Percentiles rank a stretch among this genome's conserved stretches.
phyloP scores from a whole-genome alignment of 1,140 invertebrate species.

The Aphelenchoides avenae region DNA sequence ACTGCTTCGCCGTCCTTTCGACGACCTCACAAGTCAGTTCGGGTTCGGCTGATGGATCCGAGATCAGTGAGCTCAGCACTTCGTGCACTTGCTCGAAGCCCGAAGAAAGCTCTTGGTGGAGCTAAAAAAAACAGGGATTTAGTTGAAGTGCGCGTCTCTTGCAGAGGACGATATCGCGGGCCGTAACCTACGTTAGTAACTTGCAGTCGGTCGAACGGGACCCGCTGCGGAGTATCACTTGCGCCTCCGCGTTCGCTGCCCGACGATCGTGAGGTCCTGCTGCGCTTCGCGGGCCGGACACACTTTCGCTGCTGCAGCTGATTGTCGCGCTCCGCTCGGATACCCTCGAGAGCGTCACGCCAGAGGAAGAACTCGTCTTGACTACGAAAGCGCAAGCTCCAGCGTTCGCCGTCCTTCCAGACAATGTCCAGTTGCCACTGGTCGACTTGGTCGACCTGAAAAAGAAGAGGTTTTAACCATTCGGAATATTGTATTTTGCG shows the following conservation, averaged over 20 bases:
- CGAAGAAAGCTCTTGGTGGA: not conserved
- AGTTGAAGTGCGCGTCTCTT: not conserved
- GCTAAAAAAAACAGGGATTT: not conserved
- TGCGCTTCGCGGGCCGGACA: not conserved
- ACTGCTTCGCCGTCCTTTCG: not conserved
- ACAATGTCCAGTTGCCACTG: conserved; percentile 20
- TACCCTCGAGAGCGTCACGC: conserved; percentile 25
- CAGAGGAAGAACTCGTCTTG: conserved; percentile 26
- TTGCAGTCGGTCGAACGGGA: not conserved
- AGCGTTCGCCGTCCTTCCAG: conserved; percentile 30
- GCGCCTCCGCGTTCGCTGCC: not conserved
- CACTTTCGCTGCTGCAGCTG: not conserved
- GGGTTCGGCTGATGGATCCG: too few species aligned
- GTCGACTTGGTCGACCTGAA: conserved; percentile 37
- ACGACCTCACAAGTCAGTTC: not conserved
- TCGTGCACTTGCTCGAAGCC: not conserved
- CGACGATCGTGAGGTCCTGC: not conserved
- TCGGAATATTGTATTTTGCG: not conserved
- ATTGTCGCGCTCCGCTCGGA: not conserved
- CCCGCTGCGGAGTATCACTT: not conserved
- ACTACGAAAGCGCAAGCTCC: conserved; percentile 21
- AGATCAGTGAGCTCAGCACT: too few species aligned
- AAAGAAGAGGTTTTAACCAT: conserved; percentile 4
- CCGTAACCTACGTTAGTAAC: not conserved
- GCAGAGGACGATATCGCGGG: not conserved